Evolutionary conservation across 2,797 vertebrate species (phyloP), one percentile per base, ranked within the genome.

Genomic region (Jordanella pulchra): DNA sequence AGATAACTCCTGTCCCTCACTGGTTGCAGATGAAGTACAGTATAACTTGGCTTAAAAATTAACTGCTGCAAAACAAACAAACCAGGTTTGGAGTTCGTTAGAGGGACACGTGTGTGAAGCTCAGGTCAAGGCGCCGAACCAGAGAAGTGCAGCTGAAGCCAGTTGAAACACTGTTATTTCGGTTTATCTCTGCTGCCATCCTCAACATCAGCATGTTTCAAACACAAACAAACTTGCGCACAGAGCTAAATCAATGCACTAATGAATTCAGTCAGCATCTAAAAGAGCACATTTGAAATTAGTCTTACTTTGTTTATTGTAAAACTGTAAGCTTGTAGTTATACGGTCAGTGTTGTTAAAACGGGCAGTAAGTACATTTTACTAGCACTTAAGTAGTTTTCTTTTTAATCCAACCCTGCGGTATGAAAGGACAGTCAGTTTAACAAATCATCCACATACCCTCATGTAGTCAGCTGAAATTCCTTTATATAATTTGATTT

Each of bases 41-140:
- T 50, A 14, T 7, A 47, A 65, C 45, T 27, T 25, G 13, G 60
- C 39, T 44, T 42, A 55, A 28, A 68, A 44, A 72, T 71, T 21
- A 70, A 73, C 65, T 53, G 47, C 39, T 35, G n/a, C 23, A 44
- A 55, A 72, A 68, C 60, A 79, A 65, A 74, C 7, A 32, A 13
- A 7, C 4, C 30, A 25, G 44, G 56, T 77, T 51, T 28, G 28
- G 23, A 50, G 25, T 51, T 53, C 45, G 27, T 69, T 51, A 63
- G 27, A 53, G 21, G 32, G 70, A 73, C 27, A 47, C n/a, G 21
- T 73, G 44, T 71, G 71, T 17, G 27, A 3, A 63, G 48, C 55
- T 53, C 60, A 67, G 67, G 60, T 74, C 68, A 65, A 56, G 45
- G 3, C 69, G 60, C 39, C 66, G 72, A 44, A 72, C 65, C 35